Base-by-base conservation (phyloP, 2,888 invertebrate species). In the Charanyca ferruginea region DNA sequence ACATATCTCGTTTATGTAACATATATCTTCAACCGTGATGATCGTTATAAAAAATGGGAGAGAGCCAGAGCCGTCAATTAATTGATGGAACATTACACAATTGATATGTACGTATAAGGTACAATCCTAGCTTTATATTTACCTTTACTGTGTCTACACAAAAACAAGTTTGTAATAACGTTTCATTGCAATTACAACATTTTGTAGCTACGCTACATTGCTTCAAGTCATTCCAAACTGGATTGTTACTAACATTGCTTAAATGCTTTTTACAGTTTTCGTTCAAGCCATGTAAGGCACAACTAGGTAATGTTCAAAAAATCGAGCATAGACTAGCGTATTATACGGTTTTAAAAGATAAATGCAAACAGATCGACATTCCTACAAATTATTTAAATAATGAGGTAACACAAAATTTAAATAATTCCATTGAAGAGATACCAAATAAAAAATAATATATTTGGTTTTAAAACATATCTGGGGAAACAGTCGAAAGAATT, bases 191-290 rank as follows among this genome's bases (percentile, higher is more conserved):
- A 55, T 61, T 44, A 25, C 35, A 32, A 42, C 25, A 71, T 44
- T 49, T 38, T 35, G 71, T 42, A 62, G 42, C 66, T 35, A 71
- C 42, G 18, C 49, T 44, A 49, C 62, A 49, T 61, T 44, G 42
- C 72, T 44, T 49, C 42, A 0, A 38, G 49, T 22, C 18, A 49
- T 62, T 71, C 16, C 22, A 61, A 66, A 71, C 62, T 61, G 62
- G 66, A 49, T 49, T 71, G 6, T 60, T 35, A 11, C 71, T 49
- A 35, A 48, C 35, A 42, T 70, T 38, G 25, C 42, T 44, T 28
- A 42, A 35, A 68, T 45, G 8, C n/a, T 35, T 60, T 64, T 61
- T 71, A 49, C 48, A 61, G 48, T 44, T 49, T 66, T 49, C 25
- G 32, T 66, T 60, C 11, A 20, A 71, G 25, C 6, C 20, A 42